Evolutionary conservation across 2,797 vertebrate species (phyloP), one percentile per base, ranked within the genome.

Genomic region (Austrolebias charrua): DNA sequence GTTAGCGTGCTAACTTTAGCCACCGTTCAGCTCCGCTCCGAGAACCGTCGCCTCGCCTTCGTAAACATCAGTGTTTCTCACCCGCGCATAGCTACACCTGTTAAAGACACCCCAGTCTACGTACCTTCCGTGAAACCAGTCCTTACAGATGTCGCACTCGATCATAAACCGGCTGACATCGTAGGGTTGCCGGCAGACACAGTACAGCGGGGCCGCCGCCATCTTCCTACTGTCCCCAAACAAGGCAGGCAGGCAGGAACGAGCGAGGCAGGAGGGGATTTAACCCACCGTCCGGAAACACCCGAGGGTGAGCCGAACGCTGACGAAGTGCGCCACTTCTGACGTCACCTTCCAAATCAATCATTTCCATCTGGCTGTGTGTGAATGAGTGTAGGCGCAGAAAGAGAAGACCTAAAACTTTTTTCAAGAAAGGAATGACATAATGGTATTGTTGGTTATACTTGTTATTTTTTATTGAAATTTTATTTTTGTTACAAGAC

Each of bases 91-190:
- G 3, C 46, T 10, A 18, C 6, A 3, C 2, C 14, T 1, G 4
- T 18, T 5, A 2, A 44, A 28, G 10, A 73, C 68, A 12, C 16
- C 1, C 19, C 57, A 62, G 20, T 64, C 75, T 12, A 80, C 93
- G 58, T 92, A 98, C 96, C 96, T 96, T 95, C 96, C 96, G 80
- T 97, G 96, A 89, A 98, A 98, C 96, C 96, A 98, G 92, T 98
- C 96, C 89, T 98, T 97, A 93, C 96, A 98, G 82, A 94, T 93
- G 90, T 98, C 96, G 86, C 96, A 98, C 86, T 98, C 96, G 90
- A 98, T 98, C 96, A 98, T 97, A 90, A 98, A 98, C 93, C 96
- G 96, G 93, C 87, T 96, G 89, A 97, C 96, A 79, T 98, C 96
- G 91, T 98, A 98, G 58, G 95, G 95, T 92, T 97, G 96, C 93